A percentile compares a stretch with the other conserved stretches of the same genome.
phyloP scores from a whole-genome alignment of 1,140 invertebrate genomes.

The Zaprionus davidi region DNA sequence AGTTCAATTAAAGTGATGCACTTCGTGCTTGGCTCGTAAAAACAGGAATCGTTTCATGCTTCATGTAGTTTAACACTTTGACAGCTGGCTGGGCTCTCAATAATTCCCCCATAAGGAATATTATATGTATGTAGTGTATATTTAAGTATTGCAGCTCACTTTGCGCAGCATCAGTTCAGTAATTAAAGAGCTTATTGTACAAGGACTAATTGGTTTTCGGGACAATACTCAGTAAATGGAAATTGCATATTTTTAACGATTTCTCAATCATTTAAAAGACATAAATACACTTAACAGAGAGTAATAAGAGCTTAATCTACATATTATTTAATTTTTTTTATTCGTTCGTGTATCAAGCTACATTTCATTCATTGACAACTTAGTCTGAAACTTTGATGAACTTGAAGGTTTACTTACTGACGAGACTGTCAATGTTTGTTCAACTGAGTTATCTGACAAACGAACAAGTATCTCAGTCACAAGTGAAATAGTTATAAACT shows the following conservation, averaged over 20 bases:
- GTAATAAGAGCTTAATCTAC: too few species aligned
- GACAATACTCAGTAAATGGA: neutral
- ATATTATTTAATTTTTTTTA: neutral
- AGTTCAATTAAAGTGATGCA: slow-evolving; percentile 71
- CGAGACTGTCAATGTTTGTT: slow-evolving; percentile 9
- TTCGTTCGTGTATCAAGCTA: neutral
- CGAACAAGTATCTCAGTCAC: neutral
- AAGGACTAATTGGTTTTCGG: neutral
- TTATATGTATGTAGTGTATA: neutral
- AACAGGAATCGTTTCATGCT: slow-evolving; percentile 21
- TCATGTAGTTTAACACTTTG: slow-evolving; percentile 19
- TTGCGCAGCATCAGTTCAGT: neutral
- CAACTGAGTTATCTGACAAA: neutral
- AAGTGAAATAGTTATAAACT: slow-evolving; percentile 10
- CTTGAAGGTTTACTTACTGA: neutral
- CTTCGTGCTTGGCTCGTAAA: slow-evolving; percentile 49
- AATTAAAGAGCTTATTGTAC: neutral
- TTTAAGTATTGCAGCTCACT: neutral
- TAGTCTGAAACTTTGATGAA: neutral
- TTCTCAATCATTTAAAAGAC: neutral
- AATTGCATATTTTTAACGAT: neutral
- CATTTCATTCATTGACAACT: neutral
- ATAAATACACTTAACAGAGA: neutral
- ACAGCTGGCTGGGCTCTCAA: slow-evolving; percentile 3
- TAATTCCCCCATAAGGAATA: slow-evolving; percentile 1